phyloP scores from a whole-genome alignment of 2,888 invertebrate genomes.

The Coleophora deauratella region DNA sequence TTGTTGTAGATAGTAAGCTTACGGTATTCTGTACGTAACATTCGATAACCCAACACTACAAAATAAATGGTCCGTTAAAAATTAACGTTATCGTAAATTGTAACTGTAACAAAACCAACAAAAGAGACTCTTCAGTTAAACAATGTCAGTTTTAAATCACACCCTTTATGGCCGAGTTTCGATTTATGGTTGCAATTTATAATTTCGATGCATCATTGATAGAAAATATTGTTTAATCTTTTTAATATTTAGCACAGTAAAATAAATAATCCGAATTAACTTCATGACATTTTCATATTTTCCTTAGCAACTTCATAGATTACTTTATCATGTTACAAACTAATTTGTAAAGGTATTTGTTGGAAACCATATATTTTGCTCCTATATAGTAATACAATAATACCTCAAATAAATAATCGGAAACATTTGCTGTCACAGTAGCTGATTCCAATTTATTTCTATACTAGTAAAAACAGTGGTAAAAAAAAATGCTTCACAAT shows the following conservation, averaged over 20 bases:
- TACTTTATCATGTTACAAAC: too few species aligned
- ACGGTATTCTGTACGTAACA: constrained; percentile 6
- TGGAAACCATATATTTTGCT: too few species aligned
- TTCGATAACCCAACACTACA: constrained; percentile 34
- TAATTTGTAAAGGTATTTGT: too few species aligned
- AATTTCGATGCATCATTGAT: too few species aligned
- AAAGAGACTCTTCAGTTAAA: constrained; percentile 31
- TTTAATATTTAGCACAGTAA: too few species aligned
- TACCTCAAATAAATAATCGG: too few species aligned
- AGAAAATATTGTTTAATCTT: too few species aligned
- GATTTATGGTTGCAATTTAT: background rate
- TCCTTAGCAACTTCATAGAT: too few species aligned
- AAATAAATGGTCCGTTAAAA: constrained; percentile 54
- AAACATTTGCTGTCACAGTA: constrained; percentile 5
- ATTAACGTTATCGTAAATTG: constrained; percentile 53
- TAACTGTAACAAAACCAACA: constrained; percentile 30
- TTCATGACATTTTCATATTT: too few species aligned
- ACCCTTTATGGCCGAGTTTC: constrained; percentile 24
- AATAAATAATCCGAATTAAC: too few species aligned
- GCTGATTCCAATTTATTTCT: constrained; percentile 15
- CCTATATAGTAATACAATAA: too few species aligned
- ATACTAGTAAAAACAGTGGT: constrained; percentile 7
- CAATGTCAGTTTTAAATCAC: constrained; percentile 33
- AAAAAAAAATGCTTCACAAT: constrained; percentile 39
- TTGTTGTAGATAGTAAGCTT: too few species aligned